Conservation (phyloP, 1,140 invertebrate genomes). For the Ceratina calcarata region DNA sequence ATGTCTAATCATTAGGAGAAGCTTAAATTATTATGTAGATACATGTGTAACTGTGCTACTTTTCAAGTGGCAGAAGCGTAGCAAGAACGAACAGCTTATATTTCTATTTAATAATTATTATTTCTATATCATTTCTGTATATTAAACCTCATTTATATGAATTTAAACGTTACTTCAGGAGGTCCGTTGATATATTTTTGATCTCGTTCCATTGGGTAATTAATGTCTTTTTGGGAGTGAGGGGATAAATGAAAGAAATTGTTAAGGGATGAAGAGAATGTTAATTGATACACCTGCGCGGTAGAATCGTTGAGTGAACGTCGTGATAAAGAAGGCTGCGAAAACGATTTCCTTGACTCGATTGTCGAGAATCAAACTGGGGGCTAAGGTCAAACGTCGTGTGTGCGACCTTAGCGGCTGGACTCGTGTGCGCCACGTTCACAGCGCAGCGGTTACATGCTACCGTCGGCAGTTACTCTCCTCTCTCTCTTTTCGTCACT, state of each 20-base stretch:
- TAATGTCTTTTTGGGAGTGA: too few relatives aligned
- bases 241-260: too few relatives aligned
- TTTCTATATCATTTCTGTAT: too few relatives aligned
- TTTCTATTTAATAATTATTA: too few relatives aligned
- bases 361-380: constrained; percentile 67
- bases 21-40: neutral
- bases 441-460: constrained; percentile 25
- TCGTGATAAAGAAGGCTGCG: constrained; percentile 50
- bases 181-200: neutral
- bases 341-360: constrained; percentile 64
- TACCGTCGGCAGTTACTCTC: constrained; percentile 53
- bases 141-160: too few relatives aligned
- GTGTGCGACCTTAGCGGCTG: constrained; percentile 59
- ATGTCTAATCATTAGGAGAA: too few relatives aligned
- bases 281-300: neutral
- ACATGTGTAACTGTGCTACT: too few relatives aligned
- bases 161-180: neutral
- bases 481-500: constrained; percentile 48
- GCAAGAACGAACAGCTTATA: neutral
- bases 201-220: too few relatives aligned
- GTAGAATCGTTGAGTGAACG: constrained; percentile 8
- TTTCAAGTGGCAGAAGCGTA: neutral
- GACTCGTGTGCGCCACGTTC: constrained; percentile 46
- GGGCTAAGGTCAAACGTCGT: constrained; percentile 74
- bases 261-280: neutral